Conservation (phyloP, 2,113 vertebrate genomes). For the Orycteropus afer region DNA sequence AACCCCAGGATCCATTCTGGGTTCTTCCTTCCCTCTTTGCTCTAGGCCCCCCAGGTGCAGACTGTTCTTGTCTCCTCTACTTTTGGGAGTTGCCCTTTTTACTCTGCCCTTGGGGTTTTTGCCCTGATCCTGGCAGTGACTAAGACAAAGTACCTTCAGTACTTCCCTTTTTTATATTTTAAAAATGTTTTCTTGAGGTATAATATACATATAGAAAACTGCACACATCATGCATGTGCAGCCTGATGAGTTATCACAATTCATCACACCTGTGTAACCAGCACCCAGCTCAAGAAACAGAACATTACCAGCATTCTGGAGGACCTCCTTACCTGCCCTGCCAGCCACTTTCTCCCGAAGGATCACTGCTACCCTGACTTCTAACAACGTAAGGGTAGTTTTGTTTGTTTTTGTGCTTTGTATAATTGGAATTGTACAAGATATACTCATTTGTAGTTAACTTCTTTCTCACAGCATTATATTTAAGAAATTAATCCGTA, state of each 20-base stretch:
- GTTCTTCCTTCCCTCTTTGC: background rate
- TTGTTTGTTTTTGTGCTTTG: background rate
- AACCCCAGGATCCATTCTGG: background rate
- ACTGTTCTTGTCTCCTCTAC: background rate
- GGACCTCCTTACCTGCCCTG: background rate
- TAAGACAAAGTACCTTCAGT: background rate
- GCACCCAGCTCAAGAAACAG: background rate
- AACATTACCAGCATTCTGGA: background rate
- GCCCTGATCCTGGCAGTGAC: background rate
- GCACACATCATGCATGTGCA: background rate
- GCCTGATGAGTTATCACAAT: background rate
- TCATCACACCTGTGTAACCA: background rate
- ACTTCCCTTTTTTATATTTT: background rate
- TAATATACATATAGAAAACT: background rate
- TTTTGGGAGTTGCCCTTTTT: background rate
- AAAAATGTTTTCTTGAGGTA: background rate
- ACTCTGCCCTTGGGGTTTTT: background rate
- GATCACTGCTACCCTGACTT: background rate
- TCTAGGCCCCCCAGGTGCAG: background rate
- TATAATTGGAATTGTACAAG: background rate
- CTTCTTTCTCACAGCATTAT: background rate
- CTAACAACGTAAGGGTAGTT: background rate
- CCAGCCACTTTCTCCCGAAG: background rate
- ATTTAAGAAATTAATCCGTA: background rate
- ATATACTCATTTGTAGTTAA: background rate